Base-by-base conservation (phyloP, 92 coral and sea anemone genomes). In the Phenganax marumi region DNA sequence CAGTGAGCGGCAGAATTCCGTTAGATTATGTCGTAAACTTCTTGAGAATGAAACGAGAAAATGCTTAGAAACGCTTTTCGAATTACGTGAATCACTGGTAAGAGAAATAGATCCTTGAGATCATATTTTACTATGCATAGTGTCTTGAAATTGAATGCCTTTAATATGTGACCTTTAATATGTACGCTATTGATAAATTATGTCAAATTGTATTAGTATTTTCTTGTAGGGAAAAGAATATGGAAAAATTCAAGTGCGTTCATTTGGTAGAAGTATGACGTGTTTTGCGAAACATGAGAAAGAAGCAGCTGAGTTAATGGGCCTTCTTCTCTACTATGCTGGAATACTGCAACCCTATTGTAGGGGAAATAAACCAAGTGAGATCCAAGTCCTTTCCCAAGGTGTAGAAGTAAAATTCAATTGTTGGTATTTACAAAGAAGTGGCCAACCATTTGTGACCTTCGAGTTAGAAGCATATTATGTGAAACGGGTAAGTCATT, bases 61-160 rank as follows among this genome's bases (percentile, higher is more conserved):
- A 60, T 60, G 66, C 66, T 60, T 60, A 8, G 66, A 60, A 19
- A 60, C 21, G 66, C 66, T 60, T 60, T 60, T 60, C 66, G 19
- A 60, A 8, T 60, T 60, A 60, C 66, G 66, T 60, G 66, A 60
- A 60, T 60, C 66, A 16, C 21, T 60, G 66, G 66, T 60, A 60
- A 60, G 66, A 60, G 43, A 2, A 33, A 33, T 33, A 33, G 43
- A 33, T 33, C 2, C 43, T 33, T 33, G 2, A 33, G 43, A 33
- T 33, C 43, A 33, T 33, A 33, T 33, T 33, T 33, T 33, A 33
- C 43, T 33, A 33, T 33, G 43, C 43, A 33, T 5, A 33, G 2
- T 33, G 43, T 33, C 43, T 33, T 33, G 43, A 33, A 33, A 33
- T 33, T 33, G 43, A 33, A 33, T 33, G 43, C 43, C 43, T 33